Evolutionary conservation across 1,140 invertebrate genomes (phyloP), one percentile per base, ranked within the genome.

Genomic region (Diabrotica undecimpunctata): DNA sequence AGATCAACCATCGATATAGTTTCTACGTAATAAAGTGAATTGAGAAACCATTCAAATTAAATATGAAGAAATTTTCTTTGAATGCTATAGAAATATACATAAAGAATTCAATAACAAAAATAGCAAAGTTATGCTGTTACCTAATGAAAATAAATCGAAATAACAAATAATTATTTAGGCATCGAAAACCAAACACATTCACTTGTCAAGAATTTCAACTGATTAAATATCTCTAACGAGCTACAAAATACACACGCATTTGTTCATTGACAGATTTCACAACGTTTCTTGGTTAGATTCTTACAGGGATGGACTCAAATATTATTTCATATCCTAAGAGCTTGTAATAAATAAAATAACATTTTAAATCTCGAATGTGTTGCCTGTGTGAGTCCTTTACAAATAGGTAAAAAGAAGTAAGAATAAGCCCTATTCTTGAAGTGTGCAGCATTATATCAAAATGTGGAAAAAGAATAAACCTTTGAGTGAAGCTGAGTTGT

Each of bases 141-240:
- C n/a, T 6, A 46, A 46, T 46, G 36, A 57, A 57, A 57, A 57
- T 57, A 57, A 57, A 57, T 37, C 25, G 13, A 57, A 57, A 37
- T 57, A 57, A 57, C 55, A 38, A 12, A 57, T 37, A 57, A 57
- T 46, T 57, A 57, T 57, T 57, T 37, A 57, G 10, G 25, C n/a
- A 37, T 37, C 55, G 55, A n/a, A 37, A 57, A 38, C 55, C 25
- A 57, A 57, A 57, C 55, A 57, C 36, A n/a, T 46, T 46, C 25
- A 57, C 10, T 37, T 57, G 25, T 57, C 55, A 57, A 7, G 55
- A 57, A 57, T 37, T 57, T 38, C 35, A 9, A 57, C 35, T 37
- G 55, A 57, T 57, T 57, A 57, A 57, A 37, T 37, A 37, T 37
- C 37, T 38, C 36, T 57, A 57, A 57, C 37, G 55, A 57, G 55